Conservation (phyloP, 2,113 vertebrate genomes). For the Platanista minor region DNA sequence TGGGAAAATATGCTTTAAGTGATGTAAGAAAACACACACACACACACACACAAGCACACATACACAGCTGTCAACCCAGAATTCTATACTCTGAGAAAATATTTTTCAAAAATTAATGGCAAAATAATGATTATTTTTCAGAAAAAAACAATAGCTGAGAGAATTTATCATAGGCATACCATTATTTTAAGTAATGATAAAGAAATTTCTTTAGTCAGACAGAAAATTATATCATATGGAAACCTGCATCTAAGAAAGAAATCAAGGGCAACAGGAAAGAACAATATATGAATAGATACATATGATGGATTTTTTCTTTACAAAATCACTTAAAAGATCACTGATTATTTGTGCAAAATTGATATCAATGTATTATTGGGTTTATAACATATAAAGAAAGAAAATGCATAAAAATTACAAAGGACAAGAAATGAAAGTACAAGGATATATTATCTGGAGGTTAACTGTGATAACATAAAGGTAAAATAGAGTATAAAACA, state of each 20-base stretch:
- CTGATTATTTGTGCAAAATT: background rate
- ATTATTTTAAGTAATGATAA: background rate
- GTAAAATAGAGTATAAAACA: background rate
- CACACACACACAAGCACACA: background rate
- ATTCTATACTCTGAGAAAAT: background rate
- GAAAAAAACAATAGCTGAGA: background rate
- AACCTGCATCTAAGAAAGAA: background rate
- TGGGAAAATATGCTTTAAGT: background rate
- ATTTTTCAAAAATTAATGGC: background rate
- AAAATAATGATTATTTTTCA: background rate
- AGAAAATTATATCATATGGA: background rate
- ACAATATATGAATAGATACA: background rate
- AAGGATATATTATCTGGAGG: background rate
- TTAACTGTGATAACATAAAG: background rate
- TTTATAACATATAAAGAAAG: background rate
- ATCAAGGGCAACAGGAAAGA: background rate
- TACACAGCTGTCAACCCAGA: rapidly evolving
- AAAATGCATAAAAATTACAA: background rate
- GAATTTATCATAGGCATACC: background rate
- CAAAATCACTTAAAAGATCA: background rate
- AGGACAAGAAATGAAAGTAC: background rate
- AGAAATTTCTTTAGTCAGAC: background rate
- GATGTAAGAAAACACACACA: background rate
- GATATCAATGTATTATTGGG: background rate
- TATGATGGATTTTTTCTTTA: background rate